Evolutionary conservation across 2,113 vertebrate genomes (phyloP), one percentile per base, ranked within the genome.

Genomic region (Cranoglanis bouderius): DNA sequence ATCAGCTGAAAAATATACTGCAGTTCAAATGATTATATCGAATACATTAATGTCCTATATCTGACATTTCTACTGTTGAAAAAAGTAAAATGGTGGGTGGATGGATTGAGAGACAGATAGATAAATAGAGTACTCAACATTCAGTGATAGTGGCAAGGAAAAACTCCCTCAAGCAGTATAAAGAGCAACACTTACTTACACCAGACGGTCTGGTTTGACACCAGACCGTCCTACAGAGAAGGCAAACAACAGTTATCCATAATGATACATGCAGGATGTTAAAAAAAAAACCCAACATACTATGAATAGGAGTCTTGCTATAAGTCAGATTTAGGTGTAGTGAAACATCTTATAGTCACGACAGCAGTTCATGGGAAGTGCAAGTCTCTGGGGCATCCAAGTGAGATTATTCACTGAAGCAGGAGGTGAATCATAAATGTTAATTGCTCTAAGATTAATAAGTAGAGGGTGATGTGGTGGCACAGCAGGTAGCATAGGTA

Each of bases 391-490:
- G 81, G 21, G 81, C 18, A 57, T 82, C 32, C 26, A 80, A 82
- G 53, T 82, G 55, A 82, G 21, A 82, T 82, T 32, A 81, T 35
- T 82, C 53, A 82, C 32, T 29, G 5, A 59, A 82, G 81, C 81
- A 40, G 51, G 55, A 59, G 55, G 12, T 82, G 35, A 82, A 82
- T 59, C 55, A 82, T 61, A 82, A 59, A 82, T 59, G 53, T 59
- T 82, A 82, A 82, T 82, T 82, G 16, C 81, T 40, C 24, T 14
- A 59, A 13, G 12, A 82, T 59, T 35, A 38, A 82, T 55, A 82
- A 40, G 55, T 26, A 18, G 32, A 24, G 19, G n/a, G 29, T 57
- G 80, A 82, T 24, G 4, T 57, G 29, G 29, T 18, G 14, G n/a
- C 9, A 55, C 49, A 55, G n/a, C 3, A 24, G n/a, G 78, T 57